Evolutionary conservation across 2,113 vertebrate species (phyloP).

Genomic region (Lamprotornis superbus): DNA sequence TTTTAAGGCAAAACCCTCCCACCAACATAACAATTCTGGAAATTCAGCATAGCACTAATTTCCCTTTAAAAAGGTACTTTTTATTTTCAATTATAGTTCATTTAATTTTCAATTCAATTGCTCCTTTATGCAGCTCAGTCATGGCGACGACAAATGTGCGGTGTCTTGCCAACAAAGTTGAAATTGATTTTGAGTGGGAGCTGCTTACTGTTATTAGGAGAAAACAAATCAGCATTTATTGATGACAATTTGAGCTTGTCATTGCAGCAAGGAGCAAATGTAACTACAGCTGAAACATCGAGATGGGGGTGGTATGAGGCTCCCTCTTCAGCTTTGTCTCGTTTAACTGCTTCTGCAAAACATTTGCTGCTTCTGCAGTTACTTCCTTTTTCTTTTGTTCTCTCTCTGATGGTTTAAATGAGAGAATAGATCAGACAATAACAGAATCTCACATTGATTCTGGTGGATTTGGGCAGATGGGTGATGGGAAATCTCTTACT

Average conservation of each 20-base stretch:
- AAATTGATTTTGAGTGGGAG: constrained; percentile 2
- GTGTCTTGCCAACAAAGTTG: neutral
- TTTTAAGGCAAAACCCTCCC: neutral
- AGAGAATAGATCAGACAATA: neutral
- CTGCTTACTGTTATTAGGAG: constrained; percentile 1
- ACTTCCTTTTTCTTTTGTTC: neutral
- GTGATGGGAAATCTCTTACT: neutral
- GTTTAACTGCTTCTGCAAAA: neutral
- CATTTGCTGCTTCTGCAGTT: neutral
- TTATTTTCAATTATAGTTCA: constrained; percentile 2
- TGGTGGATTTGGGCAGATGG: neutral
- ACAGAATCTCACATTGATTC: neutral
- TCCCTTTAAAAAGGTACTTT: neutral
- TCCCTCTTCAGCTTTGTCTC: neutral
- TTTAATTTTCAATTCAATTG: constrained; percentile 40
- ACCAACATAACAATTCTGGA: neutral
- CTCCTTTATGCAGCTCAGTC: neutral
- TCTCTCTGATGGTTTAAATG: neutral
- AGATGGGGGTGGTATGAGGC: neutral
- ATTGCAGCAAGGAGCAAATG: neutral
- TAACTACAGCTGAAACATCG: neutral
- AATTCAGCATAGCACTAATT: neutral
- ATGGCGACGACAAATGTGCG: neutral
- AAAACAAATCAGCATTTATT: constrained; percentile 43
- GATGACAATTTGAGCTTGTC: neutral